These are phyloP conservation scores for Leptopilina boulardi DNA, from an alignment of 1,140 invertebrate species.

Conservation along the genomic window DNA sequence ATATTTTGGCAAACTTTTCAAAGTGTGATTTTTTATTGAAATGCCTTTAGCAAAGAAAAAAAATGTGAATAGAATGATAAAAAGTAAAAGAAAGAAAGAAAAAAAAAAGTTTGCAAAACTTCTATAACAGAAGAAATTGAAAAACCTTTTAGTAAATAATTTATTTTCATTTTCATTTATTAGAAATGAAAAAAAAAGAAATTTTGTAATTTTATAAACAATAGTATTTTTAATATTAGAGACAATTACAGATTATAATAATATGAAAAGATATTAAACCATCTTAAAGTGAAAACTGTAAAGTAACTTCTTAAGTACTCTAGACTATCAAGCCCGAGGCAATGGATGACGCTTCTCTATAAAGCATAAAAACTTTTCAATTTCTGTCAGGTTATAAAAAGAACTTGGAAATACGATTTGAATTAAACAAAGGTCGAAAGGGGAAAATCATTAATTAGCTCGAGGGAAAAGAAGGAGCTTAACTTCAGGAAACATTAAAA, in stretches of 20 bases:
- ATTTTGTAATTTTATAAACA: no score
- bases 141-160: no score
- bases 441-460: background rate
- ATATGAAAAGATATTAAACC: background rate
- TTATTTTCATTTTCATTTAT: no score
- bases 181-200: no score
- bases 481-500: background rate
- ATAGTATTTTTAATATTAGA: no score
- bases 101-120: background rate
- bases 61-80: background rate
- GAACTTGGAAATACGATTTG: background rate
- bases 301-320: slow-evolving; percentile 29
- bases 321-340: background rate
- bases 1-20: background rate
- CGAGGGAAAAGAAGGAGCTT: background rate
- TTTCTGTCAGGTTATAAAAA: slow-evolving; percentile 19
- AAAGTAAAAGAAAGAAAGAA: background rate
- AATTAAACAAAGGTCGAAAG: background rate
- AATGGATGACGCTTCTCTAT: slow-evolving; percentile 1
- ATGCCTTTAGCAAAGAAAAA: background rate
- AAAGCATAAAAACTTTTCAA: slow-evolving; percentile 30
- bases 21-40: slow-evolving; percentile 15
- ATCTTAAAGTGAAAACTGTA: background rate
- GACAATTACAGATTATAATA: slow-evolving; percentile 25
- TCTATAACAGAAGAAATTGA: background rate